Conservation (phyloP, 2,888 invertebrate genomes). For the Leucophenga maculata region DNA sequence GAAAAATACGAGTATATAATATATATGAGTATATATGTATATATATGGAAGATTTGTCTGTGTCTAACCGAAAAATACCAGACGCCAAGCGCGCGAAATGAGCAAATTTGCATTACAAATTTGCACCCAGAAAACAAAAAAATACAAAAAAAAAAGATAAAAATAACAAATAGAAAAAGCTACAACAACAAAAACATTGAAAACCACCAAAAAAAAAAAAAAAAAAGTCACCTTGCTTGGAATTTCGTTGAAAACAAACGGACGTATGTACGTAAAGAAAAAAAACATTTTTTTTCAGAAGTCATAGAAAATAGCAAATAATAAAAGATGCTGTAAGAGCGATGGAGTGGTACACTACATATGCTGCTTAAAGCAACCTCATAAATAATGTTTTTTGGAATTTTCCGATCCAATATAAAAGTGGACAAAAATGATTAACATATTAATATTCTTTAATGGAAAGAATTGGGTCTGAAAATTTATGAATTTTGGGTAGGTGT, state of each 20-base stretch:
- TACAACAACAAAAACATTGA: neutral
- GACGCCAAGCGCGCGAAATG: conserved; percentile 37
- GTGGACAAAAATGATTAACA: too few species aligned
- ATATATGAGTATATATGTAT: conserved; percentile 4
- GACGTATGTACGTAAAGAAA: neutral
- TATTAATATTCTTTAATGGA: too few species aligned
- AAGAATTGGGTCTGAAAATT: too few species aligned
- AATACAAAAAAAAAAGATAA: conserved; percentile 10
- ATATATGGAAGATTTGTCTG: neutral
- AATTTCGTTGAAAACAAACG: conserved; percentile 51
- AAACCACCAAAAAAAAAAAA: conserved; percentile 14
- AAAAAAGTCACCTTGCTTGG: conserved; percentile 65
- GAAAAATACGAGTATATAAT: conserved; percentile 14
- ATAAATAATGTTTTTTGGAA: too few species aligned
- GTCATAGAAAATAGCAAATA: neutral
- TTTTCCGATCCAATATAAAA: too few species aligned
- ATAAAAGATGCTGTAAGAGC: too few species aligned
- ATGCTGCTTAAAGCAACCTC: too few species aligned
- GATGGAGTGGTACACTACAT: too few species aligned
- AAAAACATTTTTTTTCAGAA: neutral
- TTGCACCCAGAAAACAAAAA: conserved; percentile 55
- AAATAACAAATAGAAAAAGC: conserved; percentile 24
- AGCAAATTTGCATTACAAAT: conserved; percentile 62
- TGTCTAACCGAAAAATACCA: conserved; percentile 33
- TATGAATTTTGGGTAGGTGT: too few species aligned